Evolutionary conservation across 1,140 invertebrate genomes (phyloP).

Genomic region (Zophobas atratus): DNA sequence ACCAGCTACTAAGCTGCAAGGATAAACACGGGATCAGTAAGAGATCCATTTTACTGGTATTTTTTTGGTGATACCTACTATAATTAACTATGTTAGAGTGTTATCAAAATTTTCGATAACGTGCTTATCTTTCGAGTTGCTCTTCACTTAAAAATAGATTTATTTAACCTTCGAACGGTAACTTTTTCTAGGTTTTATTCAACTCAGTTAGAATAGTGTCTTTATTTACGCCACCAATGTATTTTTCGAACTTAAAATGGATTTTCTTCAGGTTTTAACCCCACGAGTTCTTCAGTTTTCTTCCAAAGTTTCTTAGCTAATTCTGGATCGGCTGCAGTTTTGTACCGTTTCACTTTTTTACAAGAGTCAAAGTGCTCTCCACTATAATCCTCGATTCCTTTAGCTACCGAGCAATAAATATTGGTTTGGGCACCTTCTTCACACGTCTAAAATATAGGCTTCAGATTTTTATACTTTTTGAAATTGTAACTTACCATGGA

Average conservation of each 20-base stretch:
- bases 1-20: too few species aligned
- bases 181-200: too few species aligned
- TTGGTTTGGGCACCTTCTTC: conserved; percentile 62
- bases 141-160: too few species aligned
- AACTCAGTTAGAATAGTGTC: neutral
- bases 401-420: conserved; percentile 54
- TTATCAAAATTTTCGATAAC: too few species aligned
- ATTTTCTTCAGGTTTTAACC: conserved; percentile 7
- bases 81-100: too few species aligned
- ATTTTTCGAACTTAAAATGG: neutral
- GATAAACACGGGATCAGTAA: conserved; percentile 65
- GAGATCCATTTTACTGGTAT: too few species aligned
- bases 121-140: too few species aligned
- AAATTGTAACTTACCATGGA: neutral
- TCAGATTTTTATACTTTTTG: neutral
- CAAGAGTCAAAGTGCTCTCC: too few species aligned
- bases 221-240: neutral
- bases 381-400: conserved; percentile 50
- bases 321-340: conserved; percentile 44
- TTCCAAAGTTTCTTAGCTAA: conserved; percentile 55
- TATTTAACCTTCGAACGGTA: too few species aligned
- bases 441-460: conserved; percentile 49
- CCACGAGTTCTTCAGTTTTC: conserved; percentile 53
- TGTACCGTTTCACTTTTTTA: conserved; percentile 51
- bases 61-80: too few species aligned